phyloP scores from a whole-genome alignment of 2,797 vertebrate genomes.

The Aulostomus chinensis region DNA sequence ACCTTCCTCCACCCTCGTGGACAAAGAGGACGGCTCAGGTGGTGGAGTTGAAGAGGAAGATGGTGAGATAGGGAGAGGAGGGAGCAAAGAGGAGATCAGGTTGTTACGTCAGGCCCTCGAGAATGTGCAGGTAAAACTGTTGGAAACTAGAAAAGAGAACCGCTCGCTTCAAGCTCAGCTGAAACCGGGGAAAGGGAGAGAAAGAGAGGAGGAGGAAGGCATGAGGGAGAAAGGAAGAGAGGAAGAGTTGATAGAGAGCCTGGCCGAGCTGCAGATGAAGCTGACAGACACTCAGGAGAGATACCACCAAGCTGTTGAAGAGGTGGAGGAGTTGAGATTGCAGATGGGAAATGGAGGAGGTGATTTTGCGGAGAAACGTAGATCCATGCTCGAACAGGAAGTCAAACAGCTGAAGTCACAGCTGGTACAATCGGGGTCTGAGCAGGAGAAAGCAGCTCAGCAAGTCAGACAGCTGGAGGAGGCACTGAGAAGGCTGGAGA shows the following conservation, averaged over 20 bases:
- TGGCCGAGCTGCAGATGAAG: conserved; percentile 84
- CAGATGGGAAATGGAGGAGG: conserved; percentile 63
- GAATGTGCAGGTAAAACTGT: conserved; percentile 79
- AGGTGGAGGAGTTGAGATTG: conserved; percentile 80
- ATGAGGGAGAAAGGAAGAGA: conserved; percentile 70
- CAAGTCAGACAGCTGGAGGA: conserved; percentile 83
- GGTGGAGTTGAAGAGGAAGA: conserved; percentile 32
- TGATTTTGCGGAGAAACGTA: conserved; percentile 45
- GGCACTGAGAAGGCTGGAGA: conserved; percentile 73
- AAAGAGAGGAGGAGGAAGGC: conserved; percentile 64
- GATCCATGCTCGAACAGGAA: conserved; percentile 75
- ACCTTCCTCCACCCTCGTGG: conserved; percentile 37
- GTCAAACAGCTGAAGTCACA: conserved; percentile 81
- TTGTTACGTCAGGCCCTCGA: conserved; percentile 83
- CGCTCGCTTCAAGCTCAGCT: conserved; percentile 80
- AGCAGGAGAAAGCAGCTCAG: conserved; percentile 77
- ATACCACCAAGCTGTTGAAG: conserved; percentile 83
- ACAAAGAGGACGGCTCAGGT: conserved; percentile 41
- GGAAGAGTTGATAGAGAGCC: conserved; percentile 81
- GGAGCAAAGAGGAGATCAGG: conserved; percentile 73
- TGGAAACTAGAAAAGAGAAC: conserved; percentile 84
- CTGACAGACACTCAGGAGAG: conserved; percentile 85
- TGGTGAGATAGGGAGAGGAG: conserved; percentile 23
- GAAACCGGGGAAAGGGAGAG: conserved; percentile 58
- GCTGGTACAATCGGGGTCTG: conserved; percentile 77